A percentile compares a stretch with the other conserved stretches of the same genome.
These are phyloP conservation scores for Carcharodon carcharias DNA, from an alignment of 2,797 vertebrate species.

Conservation along the genomic window DNA sequence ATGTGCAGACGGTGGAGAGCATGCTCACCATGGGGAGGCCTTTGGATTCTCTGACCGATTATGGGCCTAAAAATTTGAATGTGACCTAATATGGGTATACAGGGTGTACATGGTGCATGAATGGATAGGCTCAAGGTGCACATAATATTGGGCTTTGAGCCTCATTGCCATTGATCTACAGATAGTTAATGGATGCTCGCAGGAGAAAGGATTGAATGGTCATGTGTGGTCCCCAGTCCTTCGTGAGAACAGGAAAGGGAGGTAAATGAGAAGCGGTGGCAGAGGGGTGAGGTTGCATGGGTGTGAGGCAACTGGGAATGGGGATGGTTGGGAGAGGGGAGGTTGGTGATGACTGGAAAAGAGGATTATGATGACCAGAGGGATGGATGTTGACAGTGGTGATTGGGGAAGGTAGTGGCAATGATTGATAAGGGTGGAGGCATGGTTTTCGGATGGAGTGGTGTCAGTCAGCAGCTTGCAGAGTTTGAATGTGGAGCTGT, in stretches of 20 bases:
- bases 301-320: background rate
- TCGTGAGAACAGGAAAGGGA: background rate
- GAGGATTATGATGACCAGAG: background rate
- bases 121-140: background rate
- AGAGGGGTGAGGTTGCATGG: background rate
- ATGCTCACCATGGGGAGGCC: background rate
- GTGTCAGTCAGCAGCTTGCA: background rate
- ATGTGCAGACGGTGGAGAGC: background rate
- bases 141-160: background rate
- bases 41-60: background rate
- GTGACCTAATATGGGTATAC: background rate
- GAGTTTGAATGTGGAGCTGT: background rate
- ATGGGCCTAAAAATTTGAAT: background rate
- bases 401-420: background rate
- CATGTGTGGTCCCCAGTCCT: background rate
- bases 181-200: background rate
- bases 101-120: background rate
- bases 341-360: background rate
- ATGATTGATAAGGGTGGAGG: too few relatives aligned
- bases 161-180: background rate
- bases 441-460: background rate
- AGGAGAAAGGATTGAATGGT: background rate
- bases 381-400: background rate
- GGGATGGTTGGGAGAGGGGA: background rate
- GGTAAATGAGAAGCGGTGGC: background rate